Evolutionary conservation across 2,888 invertebrate genomes (phyloP), one percentile per base, ranked within the genome.

Genomic region (Dynastes grantii): DNA sequence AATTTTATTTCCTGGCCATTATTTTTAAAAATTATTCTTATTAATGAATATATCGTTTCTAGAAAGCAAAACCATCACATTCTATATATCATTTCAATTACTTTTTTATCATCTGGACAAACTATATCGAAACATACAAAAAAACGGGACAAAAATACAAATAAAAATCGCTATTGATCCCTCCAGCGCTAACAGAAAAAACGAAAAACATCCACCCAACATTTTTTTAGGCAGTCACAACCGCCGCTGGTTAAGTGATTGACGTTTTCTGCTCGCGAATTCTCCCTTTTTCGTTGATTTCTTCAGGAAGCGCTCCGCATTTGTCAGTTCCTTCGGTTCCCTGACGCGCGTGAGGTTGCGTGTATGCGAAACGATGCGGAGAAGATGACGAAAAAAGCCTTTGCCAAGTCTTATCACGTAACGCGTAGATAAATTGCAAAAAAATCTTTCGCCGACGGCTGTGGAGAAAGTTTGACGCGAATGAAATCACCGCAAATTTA

Each of bases 281-380:
- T 85, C 83, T 81, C 83, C 84, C 83, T 82, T 84, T 85, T 84
- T 81, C 84, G 82, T 83, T 84, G 86, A 87, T 87, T 87, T 86
- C 85, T 84, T 84, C 82, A 82, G 84, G 85, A 86, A 85, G 85
- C 85, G 84, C 85, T 86, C 85, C 85, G 83, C 86, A 85, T 86
- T 87, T 87, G 86, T 86, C 87, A 85, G 85, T 86, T 87, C 84
- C 86, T 85, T 85, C 85, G 83, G 85, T 84, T 84, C 81, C 79
- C 81, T 45, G 11, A 11, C 45, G 45, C 45, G 45, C 77, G 68
- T 81, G 81, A 81, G 70, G 82, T 80, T 64, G 55, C 64, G 63
- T 77, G 63, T 77, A 63, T 58, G 53, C n/a, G 53, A 53, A 16
- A 13, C n/a, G 53, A 16, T 16, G 53, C 53, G 16, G 13, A n/a